phyloP scores from a whole-genome alignment of 2,888 invertebrate genomes.

The Cerastis rubricosa region DNA sequence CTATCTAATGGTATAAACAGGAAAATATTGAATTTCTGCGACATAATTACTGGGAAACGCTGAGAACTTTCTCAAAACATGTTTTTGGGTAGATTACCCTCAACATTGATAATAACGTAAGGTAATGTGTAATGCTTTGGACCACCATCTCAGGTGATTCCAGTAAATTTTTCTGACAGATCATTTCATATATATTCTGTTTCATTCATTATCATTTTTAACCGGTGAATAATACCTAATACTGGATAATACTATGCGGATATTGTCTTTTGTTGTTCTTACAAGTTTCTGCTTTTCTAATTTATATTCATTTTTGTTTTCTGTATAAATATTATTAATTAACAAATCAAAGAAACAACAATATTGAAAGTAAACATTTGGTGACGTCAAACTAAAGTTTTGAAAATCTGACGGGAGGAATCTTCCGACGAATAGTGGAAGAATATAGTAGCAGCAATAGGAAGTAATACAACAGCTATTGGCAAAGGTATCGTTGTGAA shows the following conservation, averaged over 20 bases:
- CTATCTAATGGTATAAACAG: constrained; percentile 19
- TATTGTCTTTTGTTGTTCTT: background rate
- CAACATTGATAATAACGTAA: constrained; percentile 8
- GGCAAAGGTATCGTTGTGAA: constrained; percentile 89
- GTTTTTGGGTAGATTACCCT: constrained; percentile 1
- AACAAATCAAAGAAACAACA: constrained; percentile 42
- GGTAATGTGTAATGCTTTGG: background rate
- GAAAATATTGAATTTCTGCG: constrained; percentile 35
- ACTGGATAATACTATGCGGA: no score
- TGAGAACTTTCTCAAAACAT: constrained; percentile 20
- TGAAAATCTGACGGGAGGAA: constrained; percentile 51
- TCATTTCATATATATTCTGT: background rate
- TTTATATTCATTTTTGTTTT: background rate
- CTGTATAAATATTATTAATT: constrained; percentile 11
- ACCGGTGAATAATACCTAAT: background rate
- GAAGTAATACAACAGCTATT: constrained; percentile 89
- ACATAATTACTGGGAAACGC: constrained; percentile 7
- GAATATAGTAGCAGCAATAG: constrained; percentile 79
- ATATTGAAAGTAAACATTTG: constrained; percentile 27
- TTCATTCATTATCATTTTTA: background rate
- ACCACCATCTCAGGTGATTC: background rate
- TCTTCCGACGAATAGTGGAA: constrained; percentile 64
- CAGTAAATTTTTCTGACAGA: background rate
- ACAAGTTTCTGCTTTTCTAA: background rate
- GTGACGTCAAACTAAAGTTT: constrained; percentile 27